Base-by-base conservation (phyloP, 2,113 vertebrate species). In the Cheilinus undulatus region DNA sequence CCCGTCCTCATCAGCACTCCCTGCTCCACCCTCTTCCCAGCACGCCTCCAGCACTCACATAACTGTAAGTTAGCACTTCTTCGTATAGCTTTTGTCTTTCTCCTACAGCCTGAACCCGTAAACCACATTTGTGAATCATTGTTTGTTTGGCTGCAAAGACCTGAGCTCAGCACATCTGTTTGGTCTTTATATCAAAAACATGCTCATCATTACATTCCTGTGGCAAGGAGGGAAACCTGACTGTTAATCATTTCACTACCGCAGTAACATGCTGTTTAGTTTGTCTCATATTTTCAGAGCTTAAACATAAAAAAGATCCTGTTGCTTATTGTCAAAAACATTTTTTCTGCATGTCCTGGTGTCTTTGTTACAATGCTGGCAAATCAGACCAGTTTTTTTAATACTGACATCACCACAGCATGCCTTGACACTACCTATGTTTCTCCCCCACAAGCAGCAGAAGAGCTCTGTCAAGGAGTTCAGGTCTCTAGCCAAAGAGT, bases 401-500 rank as follows among this genome's bases (percentile, higher is more conserved):
- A 45, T 52, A 46, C 23, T 13, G 28, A 20, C 19, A 45, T 68
- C 19, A 17, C 34, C 51, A 24, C 30, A 36, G 42, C 4, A 28
- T 42, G 14, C 14, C 36, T 28, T 80, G 17, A 74, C 43, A 13
- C 30, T 28, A 23, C 32, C 63, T 68, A 59, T 65, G 23, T 32
- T 23, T 48, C 32, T 19, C 42, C 22, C 50, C 30, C 58, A 9
- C 63, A 43, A 49, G 8, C 70, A 88, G 71, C 87, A 87, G 82
- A 88, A 92, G 60, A 91, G 94, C 42, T 89, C 91, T 0, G 2
- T 92, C 28, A 71, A 76, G 28, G 91, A 94, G 78, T 78, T 93
- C 15, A 87, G 90, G 76, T 91, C 86, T 68, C 88, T 94, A 40
- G 76, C 94, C 62, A 84, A 86, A 43, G 93, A 95, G 54, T 28